Conservation (phyloP, 2,888 invertebrate species). For the Caenorhabditis doughertyi region DNA sequence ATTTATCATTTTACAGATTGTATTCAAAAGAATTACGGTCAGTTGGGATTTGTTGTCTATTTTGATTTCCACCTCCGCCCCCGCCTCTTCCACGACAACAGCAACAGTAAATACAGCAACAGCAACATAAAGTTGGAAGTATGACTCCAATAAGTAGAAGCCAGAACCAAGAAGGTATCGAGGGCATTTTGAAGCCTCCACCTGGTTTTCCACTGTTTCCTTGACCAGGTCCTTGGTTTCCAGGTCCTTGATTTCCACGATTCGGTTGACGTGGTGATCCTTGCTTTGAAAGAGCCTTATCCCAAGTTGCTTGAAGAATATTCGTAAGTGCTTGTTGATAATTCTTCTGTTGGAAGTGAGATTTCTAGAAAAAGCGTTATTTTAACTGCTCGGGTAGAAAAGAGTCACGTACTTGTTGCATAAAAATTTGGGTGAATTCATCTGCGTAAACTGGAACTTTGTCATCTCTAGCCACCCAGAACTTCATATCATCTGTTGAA, state of each 20-base stretch:
- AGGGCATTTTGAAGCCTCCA: conserved; percentile 62
- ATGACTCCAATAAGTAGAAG: conserved; percentile 73
- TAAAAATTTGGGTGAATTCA: conserved; percentile 79
- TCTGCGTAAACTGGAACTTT: conserved; percentile 79
- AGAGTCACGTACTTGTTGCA: conserved; percentile 72
- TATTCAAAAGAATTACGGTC: conserved; percentile 39
- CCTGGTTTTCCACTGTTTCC: conserved; percentile 44
- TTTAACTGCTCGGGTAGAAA: not conserved
- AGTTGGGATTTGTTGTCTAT: conserved; percentile 66
- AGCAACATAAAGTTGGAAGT: conserved; percentile 79
- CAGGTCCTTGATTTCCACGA: conserved; percentile 48
- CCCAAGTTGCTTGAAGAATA: conserved; percentile 75
- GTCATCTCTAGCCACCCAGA: conserved; percentile 80
- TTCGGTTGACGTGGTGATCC: conserved; percentile 65
- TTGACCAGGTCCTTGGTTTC: conserved; percentile 39
- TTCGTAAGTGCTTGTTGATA: conserved; percentile 76
- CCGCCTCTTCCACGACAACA: conserved; percentile 77
- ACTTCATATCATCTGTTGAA: conserved; percentile 78
- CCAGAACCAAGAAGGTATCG: conserved; percentile 73
- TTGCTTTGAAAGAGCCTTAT: conserved; percentile 76
- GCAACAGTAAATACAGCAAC: conserved; percentile 79
- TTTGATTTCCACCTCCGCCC: conserved; percentile 64
- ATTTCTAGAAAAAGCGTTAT: conserved; percentile 63
- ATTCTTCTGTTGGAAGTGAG: conserved; percentile 72
- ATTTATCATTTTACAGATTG: not conserved